A percentile compares a stretch with the other conserved stretches of the same genome.
These are phyloP conservation scores for Molorchus minor DNA, from an alignment of 2,888 invertebrate genomes.

Conservation along the genomic window DNA sequence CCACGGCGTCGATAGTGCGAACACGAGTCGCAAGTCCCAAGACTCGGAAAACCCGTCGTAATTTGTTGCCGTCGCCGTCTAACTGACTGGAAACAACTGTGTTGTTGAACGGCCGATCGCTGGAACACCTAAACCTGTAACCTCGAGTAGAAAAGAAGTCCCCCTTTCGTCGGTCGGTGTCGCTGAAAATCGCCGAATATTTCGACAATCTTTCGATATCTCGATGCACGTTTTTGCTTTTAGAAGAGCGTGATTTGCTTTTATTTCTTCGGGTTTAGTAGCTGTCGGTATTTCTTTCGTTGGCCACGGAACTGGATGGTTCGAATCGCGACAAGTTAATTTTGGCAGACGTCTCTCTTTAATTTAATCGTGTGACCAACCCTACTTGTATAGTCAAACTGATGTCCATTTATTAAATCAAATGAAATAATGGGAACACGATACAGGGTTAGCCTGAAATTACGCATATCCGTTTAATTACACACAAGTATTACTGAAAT, in stretches of 20 bases:
- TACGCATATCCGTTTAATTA: no score
- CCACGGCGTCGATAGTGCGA: constrained; percentile 10
- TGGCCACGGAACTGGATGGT: no score
- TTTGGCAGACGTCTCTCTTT: no score
- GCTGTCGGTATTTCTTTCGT: background rate
- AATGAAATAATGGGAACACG: no score
- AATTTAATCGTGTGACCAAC: no score
- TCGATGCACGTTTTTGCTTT: background rate
- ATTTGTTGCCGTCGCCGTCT: constrained; percentile 24
- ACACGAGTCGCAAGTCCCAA: constrained; percentile 27
- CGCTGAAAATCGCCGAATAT: constrained; percentile 22
- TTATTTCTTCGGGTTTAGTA: background rate
- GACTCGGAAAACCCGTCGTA: constrained; percentile 35
- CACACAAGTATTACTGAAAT: no score
- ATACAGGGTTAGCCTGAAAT: no score
- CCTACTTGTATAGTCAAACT: no score
- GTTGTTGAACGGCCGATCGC: constrained; percentile 15
- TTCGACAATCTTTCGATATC: background rate
- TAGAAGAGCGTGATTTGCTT: background rate
- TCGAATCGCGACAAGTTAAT: no score
- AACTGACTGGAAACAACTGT: constrained; percentile 29
- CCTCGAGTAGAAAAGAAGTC: constrained; percentile 33
- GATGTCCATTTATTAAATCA: no score
- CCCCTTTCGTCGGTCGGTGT: constrained; percentile 20
- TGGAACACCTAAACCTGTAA: constrained; percentile 29